Base-by-base conservation (phyloP, 2,888 invertebrate genomes). In the Hyles lineata region DNA sequence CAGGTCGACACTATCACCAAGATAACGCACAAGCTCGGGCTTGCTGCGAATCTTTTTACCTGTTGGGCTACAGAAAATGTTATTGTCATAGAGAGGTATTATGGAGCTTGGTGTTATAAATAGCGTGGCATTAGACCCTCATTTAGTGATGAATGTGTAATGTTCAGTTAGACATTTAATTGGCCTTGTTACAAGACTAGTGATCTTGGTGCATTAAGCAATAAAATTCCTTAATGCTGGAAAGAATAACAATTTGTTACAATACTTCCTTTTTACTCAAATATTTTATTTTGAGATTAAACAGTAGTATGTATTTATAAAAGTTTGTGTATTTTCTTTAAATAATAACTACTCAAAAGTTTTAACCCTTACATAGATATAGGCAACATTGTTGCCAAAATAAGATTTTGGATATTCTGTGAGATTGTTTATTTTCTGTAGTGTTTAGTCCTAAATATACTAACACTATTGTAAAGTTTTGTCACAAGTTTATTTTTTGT, bases 31-130 rank as follows among this genome's bases (percentile, higher is more conserved):
- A 90, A 98, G 95, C 93, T 97, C 97, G 77, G 97, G 96, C 92
- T 98, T 98, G 94, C 96, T 97, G 90, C 97, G 96, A 90, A 97
- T 96, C 95, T 97, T 97, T 95, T 96, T 96, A 89, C 97, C 98
- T 95, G 96, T 96, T 83, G 97, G 97, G 93, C 97, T 98, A 95
- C 82, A 92, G 92, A 93, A 94, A 94, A 92, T 85, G 85, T 78
- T 70, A 76, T 79, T 78, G 79, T 59, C 72, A 75, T 55, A 50
- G 62, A 71, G 35, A 52, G 62, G 50, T 78, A 78, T 74, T 79
- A 75, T 78, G 70, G 73, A 74, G 71, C 72, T 76, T 79, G 76
- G 74, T 81, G 79, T 77, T 71, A 76, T 70, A 73, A 73, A 79
- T 82, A 82, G 82, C 79, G 73, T 76, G 72, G 74, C 76, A 83